Conservation (phyloP, 2,797 vertebrate genomes). For the Myotis vivesi region DNA sequence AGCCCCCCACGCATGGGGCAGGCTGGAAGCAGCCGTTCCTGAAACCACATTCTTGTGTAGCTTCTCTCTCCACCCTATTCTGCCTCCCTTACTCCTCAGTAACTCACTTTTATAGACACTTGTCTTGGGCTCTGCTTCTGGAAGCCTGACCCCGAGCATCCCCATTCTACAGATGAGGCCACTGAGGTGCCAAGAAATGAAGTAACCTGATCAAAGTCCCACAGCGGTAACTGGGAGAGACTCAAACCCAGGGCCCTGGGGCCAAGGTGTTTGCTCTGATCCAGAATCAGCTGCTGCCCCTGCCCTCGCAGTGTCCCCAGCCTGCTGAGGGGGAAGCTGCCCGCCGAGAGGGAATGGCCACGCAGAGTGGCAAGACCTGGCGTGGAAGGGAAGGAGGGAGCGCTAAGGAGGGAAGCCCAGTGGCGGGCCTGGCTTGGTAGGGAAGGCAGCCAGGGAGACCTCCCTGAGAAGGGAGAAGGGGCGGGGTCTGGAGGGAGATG, state of each 20-base stretch:
- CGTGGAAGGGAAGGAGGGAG: background rate
- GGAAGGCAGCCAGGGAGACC: background rate
- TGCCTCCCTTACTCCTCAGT: background rate
- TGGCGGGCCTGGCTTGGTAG: fast-evolving
- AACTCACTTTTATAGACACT: background rate
- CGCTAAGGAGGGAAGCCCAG: fast-evolving
- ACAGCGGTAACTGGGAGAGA: background rate
- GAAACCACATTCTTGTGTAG: background rate
- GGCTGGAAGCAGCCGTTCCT: background rate
- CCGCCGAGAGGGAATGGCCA: fast-evolving
- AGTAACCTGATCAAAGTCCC: background rate
- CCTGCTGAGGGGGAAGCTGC: background rate
- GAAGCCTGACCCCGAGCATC: background rate
- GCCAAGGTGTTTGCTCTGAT: background rate
- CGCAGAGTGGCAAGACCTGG: background rate
- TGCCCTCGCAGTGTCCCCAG: background rate
- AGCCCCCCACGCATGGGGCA: background rate
- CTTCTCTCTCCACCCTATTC: background rate
- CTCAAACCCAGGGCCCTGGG: background rate
- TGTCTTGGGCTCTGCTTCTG: background rate
- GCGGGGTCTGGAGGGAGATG: background rate
- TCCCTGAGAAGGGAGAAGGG: background rate
- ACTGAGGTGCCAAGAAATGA: background rate
- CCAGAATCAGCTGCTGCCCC: too few species aligned
- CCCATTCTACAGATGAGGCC: background rate